phyloP scores from a whole-genome alignment of 2,797 vertebrate species.

The Tinamus major region DNA sequence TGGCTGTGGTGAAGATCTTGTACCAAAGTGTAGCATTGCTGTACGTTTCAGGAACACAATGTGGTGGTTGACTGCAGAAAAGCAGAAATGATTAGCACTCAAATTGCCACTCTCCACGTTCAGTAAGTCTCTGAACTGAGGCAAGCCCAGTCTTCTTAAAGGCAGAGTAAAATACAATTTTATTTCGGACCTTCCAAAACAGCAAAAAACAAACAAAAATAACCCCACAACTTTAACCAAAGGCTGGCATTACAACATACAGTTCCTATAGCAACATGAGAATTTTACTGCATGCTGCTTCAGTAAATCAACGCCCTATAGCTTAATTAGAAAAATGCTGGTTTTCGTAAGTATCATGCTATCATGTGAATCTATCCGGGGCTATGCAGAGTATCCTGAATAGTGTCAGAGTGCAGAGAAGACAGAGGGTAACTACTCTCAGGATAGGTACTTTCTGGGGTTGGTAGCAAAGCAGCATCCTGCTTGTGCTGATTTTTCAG shows the following conservation, averaged over 20 bases:
- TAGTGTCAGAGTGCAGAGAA: not conserved
- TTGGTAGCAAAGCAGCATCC: not conserved
- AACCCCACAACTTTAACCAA: not conserved
- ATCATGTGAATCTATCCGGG: not conserved
- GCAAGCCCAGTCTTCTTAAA: not conserved
- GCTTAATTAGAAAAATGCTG: not conserved
- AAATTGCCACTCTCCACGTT: not conserved
- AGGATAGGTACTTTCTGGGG: not conserved
- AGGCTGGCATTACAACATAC: not conserved
- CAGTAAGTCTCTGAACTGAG: not conserved
- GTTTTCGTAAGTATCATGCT: not conserved
- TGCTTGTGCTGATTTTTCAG: not conserved
- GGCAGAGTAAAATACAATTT: not conserved
- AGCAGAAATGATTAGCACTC: constrained; percentile 26
- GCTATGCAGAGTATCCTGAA: not conserved
- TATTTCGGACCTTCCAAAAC: not conserved
- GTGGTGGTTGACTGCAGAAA: constrained; percentile 90
- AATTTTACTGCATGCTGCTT: not conserved
- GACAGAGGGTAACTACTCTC: not conserved
- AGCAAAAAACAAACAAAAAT: not conserved
- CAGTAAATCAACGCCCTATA: not conserved
- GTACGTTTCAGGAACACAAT: constrained; percentile 95
- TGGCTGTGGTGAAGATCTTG: constrained; percentile 95
- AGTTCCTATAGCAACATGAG: not conserved
- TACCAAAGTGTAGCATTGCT: constrained; percentile 97